Evolutionary conservation across 2,888 invertebrate genomes (phyloP).

Genomic region (Entomobrya proxima): DNA sequence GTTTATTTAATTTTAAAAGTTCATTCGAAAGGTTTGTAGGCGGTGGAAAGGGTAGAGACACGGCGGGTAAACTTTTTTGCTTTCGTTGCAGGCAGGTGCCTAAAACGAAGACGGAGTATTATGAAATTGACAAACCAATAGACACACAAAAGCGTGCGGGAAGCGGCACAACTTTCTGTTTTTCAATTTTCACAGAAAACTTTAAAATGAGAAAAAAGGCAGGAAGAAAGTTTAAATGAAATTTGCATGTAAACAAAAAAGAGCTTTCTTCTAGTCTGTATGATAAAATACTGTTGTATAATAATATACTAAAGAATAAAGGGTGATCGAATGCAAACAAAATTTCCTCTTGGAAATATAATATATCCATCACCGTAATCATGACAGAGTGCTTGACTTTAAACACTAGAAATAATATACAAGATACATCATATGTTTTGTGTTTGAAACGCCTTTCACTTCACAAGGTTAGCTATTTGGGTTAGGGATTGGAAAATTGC

Average conservation of each 20-base stretch:
- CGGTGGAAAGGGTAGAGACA: not conserved
- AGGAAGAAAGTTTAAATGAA: conserved; percentile 15
- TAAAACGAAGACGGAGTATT: not conserved
- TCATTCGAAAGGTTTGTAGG: no score
- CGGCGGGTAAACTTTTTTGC: not conserved
- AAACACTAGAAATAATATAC: no score
- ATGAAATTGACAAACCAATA: not conserved
- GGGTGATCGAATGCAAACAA: not conserved
- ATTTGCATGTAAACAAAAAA: conserved; percentile 18
- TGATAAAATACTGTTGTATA: not conserved
- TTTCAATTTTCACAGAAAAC: not conserved
- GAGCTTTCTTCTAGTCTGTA: not conserved
- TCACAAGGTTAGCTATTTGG: no score
- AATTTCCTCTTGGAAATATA: not conserved
- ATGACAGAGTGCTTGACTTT: no score
- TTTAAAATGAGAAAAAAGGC: not conserved
- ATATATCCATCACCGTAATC: not conserved
- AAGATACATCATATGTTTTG: no score
- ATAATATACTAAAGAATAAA: not conserved
- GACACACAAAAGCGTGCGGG: not conserved
- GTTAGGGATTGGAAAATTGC: no score
- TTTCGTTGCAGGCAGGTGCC: not conserved
- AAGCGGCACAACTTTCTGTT: no score
- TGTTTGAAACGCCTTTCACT: no score
- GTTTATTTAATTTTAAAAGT: not conserved